Evolutionary conservation across 2,797 vertebrate species (phyloP).

Genomic region (Myotis daubentonii): DNA sequence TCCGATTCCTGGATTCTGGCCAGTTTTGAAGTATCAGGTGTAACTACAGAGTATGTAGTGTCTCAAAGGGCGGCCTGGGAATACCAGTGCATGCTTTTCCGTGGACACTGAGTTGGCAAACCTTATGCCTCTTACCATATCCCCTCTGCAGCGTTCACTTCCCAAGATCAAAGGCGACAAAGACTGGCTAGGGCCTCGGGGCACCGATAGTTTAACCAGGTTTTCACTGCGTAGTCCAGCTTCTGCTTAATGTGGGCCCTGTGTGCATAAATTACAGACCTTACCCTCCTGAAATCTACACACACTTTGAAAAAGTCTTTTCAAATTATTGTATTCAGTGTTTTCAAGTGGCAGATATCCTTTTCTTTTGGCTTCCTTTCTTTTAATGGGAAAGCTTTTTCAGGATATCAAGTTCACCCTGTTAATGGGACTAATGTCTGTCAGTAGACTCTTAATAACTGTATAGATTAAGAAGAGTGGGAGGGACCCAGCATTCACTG

Average conservation of each 20-base stretch:
- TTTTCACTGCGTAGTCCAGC: background rate
- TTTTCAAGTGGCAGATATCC: background rate
- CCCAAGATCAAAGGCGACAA: background rate
- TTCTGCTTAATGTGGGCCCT: background rate
- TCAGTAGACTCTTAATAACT: background rate
- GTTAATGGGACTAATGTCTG: background rate
- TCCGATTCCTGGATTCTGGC: background rate
- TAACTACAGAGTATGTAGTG: background rate
- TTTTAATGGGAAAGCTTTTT: background rate
- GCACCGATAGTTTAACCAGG: background rate
- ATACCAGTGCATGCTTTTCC: background rate
- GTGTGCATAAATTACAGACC: background rate
- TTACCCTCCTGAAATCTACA: background rate
- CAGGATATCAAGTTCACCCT: background rate
- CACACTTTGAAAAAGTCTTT: background rate
- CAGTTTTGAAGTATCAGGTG: background rate
- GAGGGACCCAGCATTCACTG: background rate
- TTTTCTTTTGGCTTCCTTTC: background rate
- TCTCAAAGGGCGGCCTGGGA: background rate
- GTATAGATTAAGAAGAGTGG: background rate
- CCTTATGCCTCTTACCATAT: background rate
- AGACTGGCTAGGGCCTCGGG: background rate
- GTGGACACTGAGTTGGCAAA: background rate
- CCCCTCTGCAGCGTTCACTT: background rate
- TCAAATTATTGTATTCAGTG: background rate